Base-by-base conservation (phyloP, 2,797 vertebrate genomes). In the Coranthus polyacanthus region DNA sequence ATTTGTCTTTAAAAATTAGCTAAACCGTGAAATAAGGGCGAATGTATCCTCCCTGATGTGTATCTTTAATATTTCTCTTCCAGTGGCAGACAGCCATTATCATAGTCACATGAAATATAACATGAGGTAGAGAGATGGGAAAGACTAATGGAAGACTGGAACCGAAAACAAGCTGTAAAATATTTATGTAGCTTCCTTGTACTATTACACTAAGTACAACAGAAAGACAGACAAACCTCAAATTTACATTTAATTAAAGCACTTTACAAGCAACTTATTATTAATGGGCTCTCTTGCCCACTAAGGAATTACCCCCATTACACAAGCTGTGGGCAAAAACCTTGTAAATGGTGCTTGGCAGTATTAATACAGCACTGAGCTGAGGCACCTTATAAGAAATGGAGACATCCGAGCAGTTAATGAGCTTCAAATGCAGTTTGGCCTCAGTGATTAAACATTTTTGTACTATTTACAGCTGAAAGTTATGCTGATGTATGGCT, bases 1-100 rank as follows among this genome's bases (percentile, higher is more conserved):
- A 74, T 79, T 72, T 76, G 56, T 72, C 71, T 74, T 55, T 15
- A 63, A 51, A 78, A 79, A 78, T 73, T 65, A 79, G 42, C 62
- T 50, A 18, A 64, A 53, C 34, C n/a, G 17, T 32, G 59, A 67
- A 83, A 65, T 58, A 67, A 18, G 22, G 11, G 42, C 37, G 46
- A 21, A 46, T 24, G 26, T 15, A 15, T 15, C 36, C 52, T 51
- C 32, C 11, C 26, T 41, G 63, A 76, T 74, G 59, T 41, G 46
- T 49, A 75, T 76, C 64, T 77, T 60, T 60, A 72, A 72, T 72
- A 81, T 83, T 77, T 59, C 20, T 77, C 29, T 51, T 2, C 21
- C 36, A 34, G 21, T 61, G 59, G 59, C 60, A 65, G 52, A 79
- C 49, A 65, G 18, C 59, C 45, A 70, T 83, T 69, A 69, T 72